Base-by-base conservation (phyloP, 1,140 invertebrate species). In the Eurosta solidaginis region DNA sequence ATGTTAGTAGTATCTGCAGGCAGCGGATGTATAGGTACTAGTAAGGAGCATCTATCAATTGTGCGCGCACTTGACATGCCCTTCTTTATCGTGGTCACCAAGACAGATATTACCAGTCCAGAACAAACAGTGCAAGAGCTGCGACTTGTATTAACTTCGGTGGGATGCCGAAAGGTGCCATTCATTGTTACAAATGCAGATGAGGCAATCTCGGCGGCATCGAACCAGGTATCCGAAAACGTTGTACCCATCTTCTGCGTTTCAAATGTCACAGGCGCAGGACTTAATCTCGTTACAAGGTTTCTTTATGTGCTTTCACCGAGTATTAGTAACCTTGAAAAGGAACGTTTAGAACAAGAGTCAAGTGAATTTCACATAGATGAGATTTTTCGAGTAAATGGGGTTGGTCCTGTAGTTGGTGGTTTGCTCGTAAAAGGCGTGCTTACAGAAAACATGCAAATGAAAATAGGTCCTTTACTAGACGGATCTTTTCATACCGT, bases 241-340 rank as follows among this genome's bases (percentile, higher is more conserved):
- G 89, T 94, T 75, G 92, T 96, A 50, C 96, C 98, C 10, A 94
- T 99, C 81, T 97, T 99, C 87, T 93, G 92, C 73, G 93, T 98
- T n/a, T 98, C 97, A n/a, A 96, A 94, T 87, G 97, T 99, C 0
- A 96, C 93, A 17, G 98, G 98, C 1, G 90, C 92, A 76, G 96
- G 96, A 10, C 88, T 98, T 3, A 92, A 94, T 81, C 89, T 94
- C 40, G 89, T 98, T 2, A 94, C 94, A 77, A 93, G 91, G 75
- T 97, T 96, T 87, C 88, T 96, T 20, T 91, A 94, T 87, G 88
- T 93, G 45, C 82, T 95, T 6, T 93, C 95, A 25, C 93, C 94
- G 9, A 91, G 91, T 45, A 90, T 92, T 74, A 92, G 90, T 81
- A 88, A 89, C 44, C 92, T 91, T 50, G 94, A 96, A 82, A 90